phyloP scores from a whole-genome alignment of 1,140 invertebrate genomes.

The Drosophila orena region DNA sequence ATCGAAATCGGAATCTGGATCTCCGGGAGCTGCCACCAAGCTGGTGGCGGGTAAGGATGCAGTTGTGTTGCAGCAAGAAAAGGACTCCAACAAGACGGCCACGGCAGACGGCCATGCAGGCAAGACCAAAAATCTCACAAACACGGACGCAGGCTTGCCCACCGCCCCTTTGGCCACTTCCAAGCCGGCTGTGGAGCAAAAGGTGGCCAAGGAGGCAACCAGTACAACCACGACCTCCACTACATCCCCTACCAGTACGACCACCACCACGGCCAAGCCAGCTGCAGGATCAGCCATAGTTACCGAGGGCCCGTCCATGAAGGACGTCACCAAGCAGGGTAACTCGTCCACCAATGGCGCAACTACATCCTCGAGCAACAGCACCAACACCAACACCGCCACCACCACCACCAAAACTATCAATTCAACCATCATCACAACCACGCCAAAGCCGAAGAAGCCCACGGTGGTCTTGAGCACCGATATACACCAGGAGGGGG shows the following conservation, averaged over 20 bases:
- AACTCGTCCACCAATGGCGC: not conserved
- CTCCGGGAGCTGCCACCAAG: not conserved
- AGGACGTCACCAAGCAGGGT: slow-evolving; percentile 8
- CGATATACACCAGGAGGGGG: slow-evolving; percentile 36
- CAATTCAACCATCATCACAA: slow-evolving; percentile 44
- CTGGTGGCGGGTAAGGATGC: not conserved
- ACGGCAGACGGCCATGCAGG: not conserved
- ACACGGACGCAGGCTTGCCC: slow-evolving; percentile 16
- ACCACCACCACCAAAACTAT: slow-evolving; percentile 41
- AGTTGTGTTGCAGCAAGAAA: not conserved
- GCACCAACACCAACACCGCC: slow-evolving; percentile 29
- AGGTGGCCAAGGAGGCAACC: not conserved
- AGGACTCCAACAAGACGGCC: not conserved
- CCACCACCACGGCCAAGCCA: slow-evolving; percentile 2
- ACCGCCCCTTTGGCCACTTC: not conserved
- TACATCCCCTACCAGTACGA: not conserved
- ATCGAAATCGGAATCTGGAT: slow-evolving; percentile 15
- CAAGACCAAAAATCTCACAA: slow-evolving; percentile 19
- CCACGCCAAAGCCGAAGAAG: slow-evolving; percentile 66
- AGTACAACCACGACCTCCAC: not conserved
- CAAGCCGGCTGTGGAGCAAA: not conserved
- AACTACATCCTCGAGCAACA: slow-evolving; percentile 16
- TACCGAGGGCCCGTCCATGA: slow-evolving; percentile 21
- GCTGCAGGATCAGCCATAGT: slow-evolving; percentile 21
- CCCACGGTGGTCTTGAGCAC: slow-evolving; percentile 55